These are phyloP conservation scores for Podotricha telesiphe DNA, from an alignment of 2,888 invertebrate species.

Conservation along the genomic window DNA sequence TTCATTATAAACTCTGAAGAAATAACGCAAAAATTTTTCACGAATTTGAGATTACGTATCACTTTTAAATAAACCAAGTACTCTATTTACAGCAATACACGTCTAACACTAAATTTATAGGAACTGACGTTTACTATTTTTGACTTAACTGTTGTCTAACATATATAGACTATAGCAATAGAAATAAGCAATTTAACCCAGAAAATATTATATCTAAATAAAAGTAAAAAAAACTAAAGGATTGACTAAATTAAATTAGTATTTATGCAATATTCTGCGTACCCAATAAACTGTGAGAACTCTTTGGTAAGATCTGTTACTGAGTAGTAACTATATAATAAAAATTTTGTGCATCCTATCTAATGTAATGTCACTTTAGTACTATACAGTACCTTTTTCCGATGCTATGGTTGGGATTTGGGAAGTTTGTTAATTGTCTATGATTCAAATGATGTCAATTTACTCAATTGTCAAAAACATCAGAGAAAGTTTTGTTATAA, in stretches of 20 bases:
- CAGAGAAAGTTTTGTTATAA: constrained; percentile 45
- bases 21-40: background rate
- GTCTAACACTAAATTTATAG: background rate
- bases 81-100: background rate
- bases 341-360: no score
- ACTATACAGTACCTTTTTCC: background rate
- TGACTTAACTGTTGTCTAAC: background rate
- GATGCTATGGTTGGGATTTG: background rate
- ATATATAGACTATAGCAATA: background rate
- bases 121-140: constrained; percentile 12
- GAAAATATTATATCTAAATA: no score
- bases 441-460: constrained; percentile 36
- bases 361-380: background rate
- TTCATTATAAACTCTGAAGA: background rate
- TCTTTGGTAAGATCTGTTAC: no score
- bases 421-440: constrained; percentile 1
- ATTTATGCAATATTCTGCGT: no score
- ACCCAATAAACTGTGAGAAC: no score
- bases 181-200: no score
- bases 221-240: no score
- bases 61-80: background rate
- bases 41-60: background rate
- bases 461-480: constrained; percentile 38
- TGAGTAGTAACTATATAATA: no score
- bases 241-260: no score